These are phyloP conservation scores for Spongilla lacustris DNA, from an alignment of 37 sponge, comb jelly and placozoan genomes.

Conservation along the genomic window DNA sequence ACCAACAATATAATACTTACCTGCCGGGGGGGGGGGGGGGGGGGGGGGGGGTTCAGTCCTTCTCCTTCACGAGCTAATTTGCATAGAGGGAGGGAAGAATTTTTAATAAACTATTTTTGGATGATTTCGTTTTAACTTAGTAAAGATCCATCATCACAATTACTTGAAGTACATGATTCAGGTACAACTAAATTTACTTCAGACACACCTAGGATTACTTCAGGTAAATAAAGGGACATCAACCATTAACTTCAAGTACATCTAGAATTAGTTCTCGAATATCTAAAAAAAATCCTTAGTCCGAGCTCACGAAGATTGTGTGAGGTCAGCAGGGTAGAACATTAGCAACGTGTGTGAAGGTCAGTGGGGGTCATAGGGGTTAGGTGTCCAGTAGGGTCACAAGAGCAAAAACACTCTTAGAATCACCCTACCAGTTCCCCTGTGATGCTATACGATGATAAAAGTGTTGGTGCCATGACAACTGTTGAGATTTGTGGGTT, in stretches of 20 bases:
- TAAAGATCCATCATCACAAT: slow-evolving; percentile 1
- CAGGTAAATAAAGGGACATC: background rate
- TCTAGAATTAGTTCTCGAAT: slow-evolving; percentile 1
- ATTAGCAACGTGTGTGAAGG: too few relatives aligned
- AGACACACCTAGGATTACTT: slow-evolving; percentile 1
- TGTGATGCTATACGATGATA: too few relatives aligned
- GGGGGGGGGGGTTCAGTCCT: slow-evolving; percentile 4
- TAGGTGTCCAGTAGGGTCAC: too few relatives aligned
- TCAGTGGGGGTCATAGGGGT: too few relatives aligned
- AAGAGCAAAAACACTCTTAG: too few relatives aligned
- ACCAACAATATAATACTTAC: background rate
- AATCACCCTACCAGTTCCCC: too few relatives aligned
- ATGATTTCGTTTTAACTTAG: slow-evolving; percentile 1
- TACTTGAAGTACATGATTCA: slow-evolving; percentile 1
- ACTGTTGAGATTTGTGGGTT: too few relatives aligned
- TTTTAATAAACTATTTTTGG: slow-evolving; percentile 1
- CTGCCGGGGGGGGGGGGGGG: slow-evolving; percentile 8
- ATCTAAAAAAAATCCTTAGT: slow-evolving; percentile 1
- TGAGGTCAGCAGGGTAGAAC: too few relatives aligned
- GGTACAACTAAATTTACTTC: slow-evolving; percentile 1
- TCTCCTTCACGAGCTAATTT: background rate
- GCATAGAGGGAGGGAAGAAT: background rate
- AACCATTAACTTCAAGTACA: slow-evolving; percentile 1
- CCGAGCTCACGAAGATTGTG: too few relatives aligned
- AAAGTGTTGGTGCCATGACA: too few relatives aligned